Evolutionary conservation across 2,888 invertebrate genomes (phyloP).

Genomic region (Didymodactylos carnosus): DNA sequence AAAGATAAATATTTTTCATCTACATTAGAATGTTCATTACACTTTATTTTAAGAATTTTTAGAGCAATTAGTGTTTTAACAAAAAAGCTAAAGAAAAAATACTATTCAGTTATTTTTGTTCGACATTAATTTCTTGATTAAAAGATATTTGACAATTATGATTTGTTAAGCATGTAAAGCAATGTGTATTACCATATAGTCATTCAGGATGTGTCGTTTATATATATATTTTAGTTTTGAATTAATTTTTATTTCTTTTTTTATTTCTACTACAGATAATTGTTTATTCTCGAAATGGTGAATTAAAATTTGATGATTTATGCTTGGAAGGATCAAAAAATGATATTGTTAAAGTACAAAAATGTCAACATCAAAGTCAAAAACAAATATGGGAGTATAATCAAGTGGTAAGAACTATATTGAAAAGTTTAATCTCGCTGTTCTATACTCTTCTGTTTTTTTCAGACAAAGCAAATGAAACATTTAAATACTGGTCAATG

Average conservation of each 20-base stretch:
- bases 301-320: not conserved
- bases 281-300: not conserved
- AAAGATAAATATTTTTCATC: too few relatives aligned
- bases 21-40: too few relatives aligned
- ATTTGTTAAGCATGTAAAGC: too few relatives aligned
- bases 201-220: too few relatives aligned
- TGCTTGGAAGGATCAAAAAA: not conserved
- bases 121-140: too few relatives aligned
- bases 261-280: not conserved
- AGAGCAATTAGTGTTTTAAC: too few relatives aligned
- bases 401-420: not conserved
- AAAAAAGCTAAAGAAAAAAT: too few relatives aligned
- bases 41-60: too few relatives aligned
- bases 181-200: too few relatives aligned
- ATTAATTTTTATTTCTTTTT: not conserved
- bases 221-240: too few relatives aligned
- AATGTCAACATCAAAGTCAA: not conserved
- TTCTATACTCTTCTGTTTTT: not conserved
- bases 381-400: constrained; percentile 9
- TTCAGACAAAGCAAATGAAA: not conserved
- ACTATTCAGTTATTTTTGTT: too few relatives aligned
- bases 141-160: too few relatives aligned
- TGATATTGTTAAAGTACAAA: not conserved
- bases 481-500: not conserved
- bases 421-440: not conserved